Evolutionary conservation across 2,888 invertebrate genomes (phyloP).

Genomic region (Aleiodes testaceus): DNA sequence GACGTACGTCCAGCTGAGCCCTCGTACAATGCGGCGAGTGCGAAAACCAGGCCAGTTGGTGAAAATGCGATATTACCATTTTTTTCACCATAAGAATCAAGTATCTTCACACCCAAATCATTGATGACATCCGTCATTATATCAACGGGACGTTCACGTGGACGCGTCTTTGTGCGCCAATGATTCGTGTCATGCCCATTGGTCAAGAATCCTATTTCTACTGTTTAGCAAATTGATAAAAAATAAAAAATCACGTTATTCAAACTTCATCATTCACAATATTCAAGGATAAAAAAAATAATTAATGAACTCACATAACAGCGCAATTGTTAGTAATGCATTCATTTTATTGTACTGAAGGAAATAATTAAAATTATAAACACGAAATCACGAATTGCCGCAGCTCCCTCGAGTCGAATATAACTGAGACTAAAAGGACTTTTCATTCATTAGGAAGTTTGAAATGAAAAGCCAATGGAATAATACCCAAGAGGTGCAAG

Average conservation of each 20-base stretch:
- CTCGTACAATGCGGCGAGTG: slow-evolving; percentile 85
- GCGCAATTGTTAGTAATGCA: not conserved
- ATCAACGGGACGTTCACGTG: slow-evolving; percentile 76
- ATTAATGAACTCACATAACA: slow-evolving; percentile 32
- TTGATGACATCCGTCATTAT: slow-evolving; percentile 88
- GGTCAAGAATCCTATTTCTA: too few species aligned
- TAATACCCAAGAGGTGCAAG: not conserved
- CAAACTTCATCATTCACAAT: not conserved
- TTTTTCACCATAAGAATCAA: slow-evolving; percentile 63
- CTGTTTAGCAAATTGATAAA: too few species aligned
- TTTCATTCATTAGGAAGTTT: slow-evolving; percentile 41
- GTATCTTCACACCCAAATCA: slow-evolving; percentile 76
- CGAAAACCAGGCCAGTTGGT: slow-evolving; percentile 87
- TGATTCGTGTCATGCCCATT: too few species aligned
- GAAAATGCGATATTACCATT: slow-evolving; percentile 85
- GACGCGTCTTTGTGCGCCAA: slow-evolving; percentile 34
- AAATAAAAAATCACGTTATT: not conserved
- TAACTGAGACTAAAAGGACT: slow-evolving; percentile 35
- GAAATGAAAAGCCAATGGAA: slow-evolving; percentile 23
- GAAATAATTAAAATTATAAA: not conserved
- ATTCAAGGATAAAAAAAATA: not conserved
- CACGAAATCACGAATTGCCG: slow-evolving; percentile 10
- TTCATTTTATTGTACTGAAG: slow-evolving; percentile 11
- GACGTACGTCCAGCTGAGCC: slow-evolving; percentile 84
- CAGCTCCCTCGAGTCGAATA: slow-evolving; percentile 32